phyloP scores from a whole-genome alignment of 1,140 invertebrate genomes.

The Ceratitis capitata region DNA sequence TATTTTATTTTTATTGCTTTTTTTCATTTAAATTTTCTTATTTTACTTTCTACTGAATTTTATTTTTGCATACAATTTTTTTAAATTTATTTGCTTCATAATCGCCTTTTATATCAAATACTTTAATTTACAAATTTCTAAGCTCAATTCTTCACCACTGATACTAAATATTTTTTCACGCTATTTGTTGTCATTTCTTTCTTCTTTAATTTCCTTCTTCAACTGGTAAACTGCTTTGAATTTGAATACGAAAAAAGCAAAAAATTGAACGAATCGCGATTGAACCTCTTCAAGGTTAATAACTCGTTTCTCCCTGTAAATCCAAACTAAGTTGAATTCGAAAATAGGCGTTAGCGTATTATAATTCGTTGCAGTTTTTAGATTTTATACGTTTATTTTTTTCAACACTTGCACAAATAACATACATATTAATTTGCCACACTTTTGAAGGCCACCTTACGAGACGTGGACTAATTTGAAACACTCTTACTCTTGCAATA shows the following conservation, averaged over 20 bases:
- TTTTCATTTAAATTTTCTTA: too few species aligned
- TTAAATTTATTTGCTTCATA: neutral
- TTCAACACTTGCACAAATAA: neutral
- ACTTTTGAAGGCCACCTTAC: neutral
- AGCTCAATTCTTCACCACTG: neutral
- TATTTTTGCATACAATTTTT: neutral
- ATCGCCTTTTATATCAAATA: too few species aligned
- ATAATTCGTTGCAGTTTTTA: neutral
- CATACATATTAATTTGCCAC: too few species aligned
- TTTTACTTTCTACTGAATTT: neutral
- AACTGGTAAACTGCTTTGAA: neutral
- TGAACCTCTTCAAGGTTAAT: neutral
- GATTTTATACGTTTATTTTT: neutral
- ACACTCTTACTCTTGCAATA: neutral
- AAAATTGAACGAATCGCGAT: neutral
- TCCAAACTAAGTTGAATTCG: constrained; percentile 4
- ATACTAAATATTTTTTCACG: neutral
- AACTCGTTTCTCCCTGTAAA: neutral
- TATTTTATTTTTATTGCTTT: neutral
- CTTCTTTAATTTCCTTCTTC: neutral
- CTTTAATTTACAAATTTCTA: too few species aligned
- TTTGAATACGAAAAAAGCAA: neutral
- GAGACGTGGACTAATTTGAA: neutral
- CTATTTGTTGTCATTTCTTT: neutral
- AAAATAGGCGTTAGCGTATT: neutral